phyloP scores from a whole-genome alignment of 1,140 invertebrate genomes.

The Hylaeus anthracinus region DNA sequence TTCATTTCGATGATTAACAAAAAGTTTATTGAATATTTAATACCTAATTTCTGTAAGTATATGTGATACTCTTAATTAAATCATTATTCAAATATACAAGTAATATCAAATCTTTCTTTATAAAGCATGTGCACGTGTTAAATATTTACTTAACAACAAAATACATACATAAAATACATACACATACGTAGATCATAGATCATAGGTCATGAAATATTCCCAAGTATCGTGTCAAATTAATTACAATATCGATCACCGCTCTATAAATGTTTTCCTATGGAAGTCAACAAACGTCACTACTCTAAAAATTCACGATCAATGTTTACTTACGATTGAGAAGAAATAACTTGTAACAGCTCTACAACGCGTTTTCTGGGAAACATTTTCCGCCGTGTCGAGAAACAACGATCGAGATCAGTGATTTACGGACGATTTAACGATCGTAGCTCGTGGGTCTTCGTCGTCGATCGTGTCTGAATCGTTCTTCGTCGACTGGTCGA shows the following conservation, averaged over 20 bases:
- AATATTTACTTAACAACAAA: no score
- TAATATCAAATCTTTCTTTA: no score
- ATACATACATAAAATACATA: no score
- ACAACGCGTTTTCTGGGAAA: conserved; percentile 74
- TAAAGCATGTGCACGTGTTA: no score
- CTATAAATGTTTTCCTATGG: background rate
- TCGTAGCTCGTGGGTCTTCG: background rate
- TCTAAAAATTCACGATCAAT: background rate
- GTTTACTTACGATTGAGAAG: conserved; percentile 78
- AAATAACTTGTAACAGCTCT: conserved; percentile 77
- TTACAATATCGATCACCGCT: background rate
- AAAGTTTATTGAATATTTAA: no score
- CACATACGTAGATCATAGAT: no score
- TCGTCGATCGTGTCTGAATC: background rate
- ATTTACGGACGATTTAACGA: background rate
- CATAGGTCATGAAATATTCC: background rate
- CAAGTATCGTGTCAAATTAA: background rate
- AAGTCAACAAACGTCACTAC: background rate
- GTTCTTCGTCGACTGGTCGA: background rate
- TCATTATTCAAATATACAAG: no score
- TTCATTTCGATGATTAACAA: no score
- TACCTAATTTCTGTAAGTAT: no score
- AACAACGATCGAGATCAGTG: background rate
- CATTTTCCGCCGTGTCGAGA: conserved; percentile 67
- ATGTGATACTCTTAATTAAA: no score